These are phyloP conservation scores for Cochlearius cochlearius DNA, from an alignment of 2,113 vertebrate genomes.

Conservation along the genomic window DNA sequence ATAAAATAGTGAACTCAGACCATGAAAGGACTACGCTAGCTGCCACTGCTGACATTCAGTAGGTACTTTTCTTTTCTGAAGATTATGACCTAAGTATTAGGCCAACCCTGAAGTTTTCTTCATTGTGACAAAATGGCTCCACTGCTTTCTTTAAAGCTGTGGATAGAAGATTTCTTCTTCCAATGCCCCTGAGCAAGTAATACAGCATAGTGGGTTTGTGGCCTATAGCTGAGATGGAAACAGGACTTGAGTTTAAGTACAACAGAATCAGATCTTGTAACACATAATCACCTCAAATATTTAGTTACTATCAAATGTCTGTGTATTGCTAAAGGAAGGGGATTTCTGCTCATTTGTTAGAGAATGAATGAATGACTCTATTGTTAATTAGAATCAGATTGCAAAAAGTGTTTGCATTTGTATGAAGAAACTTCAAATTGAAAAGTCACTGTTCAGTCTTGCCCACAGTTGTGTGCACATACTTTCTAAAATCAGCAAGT, in stretches of 20 bases:
- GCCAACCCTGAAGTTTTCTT: not conserved
- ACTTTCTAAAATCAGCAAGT: slow-evolving; percentile 43
- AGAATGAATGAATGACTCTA: slow-evolving; percentile 31
- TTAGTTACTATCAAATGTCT: slow-evolving; percentile 32
- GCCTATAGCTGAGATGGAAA: not conserved
- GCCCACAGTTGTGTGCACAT: slow-evolving; percentile 26
- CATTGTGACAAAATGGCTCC: not conserved
- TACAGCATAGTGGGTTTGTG: not conserved
- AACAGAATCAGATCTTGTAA: slow-evolving; percentile 28
- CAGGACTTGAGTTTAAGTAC: not conserved
- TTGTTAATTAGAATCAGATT: slow-evolving; percentile 62
- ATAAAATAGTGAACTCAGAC: not conserved
- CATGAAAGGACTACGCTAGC: not conserved
- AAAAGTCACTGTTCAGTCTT: slow-evolving; percentile 50
- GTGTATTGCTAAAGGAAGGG: slow-evolving; percentile 46
- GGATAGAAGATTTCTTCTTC: not conserved
- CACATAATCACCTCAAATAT: slow-evolving; percentile 15
- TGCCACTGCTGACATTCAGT: not conserved
- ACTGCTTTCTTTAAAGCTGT: not conserved
- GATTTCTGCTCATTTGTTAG: slow-evolving; percentile 55
- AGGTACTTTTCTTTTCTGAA: not conserved
- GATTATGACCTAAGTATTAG: not conserved
- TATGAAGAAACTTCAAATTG: slow-evolving; percentile 41
- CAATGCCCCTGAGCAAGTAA: not conserved
- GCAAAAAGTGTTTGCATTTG: slow-evolving; percentile 58